Conservation (phyloP, 2,888 invertebrate genomes). For the Heliothis peltigera region DNA sequence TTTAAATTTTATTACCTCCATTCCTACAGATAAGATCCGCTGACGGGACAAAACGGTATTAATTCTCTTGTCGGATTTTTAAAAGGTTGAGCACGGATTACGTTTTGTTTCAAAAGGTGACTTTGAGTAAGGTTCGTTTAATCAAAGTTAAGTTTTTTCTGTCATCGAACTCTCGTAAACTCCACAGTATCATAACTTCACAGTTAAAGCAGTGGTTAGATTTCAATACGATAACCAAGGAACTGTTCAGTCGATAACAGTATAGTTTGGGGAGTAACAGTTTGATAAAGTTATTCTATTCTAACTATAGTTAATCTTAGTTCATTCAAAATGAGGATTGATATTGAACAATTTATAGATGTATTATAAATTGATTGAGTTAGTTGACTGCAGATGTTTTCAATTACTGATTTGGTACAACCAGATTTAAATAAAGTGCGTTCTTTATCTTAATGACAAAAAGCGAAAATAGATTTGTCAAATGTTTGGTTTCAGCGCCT, state of each 20-base stretch:
- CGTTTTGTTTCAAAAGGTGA: conserved; percentile 27
- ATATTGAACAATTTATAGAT: conserved; percentile 31
- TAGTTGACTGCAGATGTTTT: conserved; percentile 27
- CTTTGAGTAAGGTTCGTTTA: conserved; percentile 27
- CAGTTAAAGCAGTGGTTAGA: conserved; percentile 13
- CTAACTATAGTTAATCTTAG: conserved; percentile 17
- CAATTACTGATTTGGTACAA: not conserved
- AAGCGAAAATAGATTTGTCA: too few relatives aligned
- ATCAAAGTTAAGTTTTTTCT: conserved; percentile 38
- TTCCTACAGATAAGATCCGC: conserved; percentile 28
- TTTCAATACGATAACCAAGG: conserved; percentile 13
- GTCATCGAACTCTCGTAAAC: conserved; percentile 18
- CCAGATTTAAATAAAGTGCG: too few relatives aligned
- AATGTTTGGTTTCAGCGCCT: too few relatives aligned
- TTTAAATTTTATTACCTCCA: conserved; percentile 24
- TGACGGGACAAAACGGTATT: conserved; percentile 42
- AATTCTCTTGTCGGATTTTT: conserved; percentile 45
- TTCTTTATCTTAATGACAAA: too few relatives aligned
- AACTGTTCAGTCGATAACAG: conserved; percentile 18
- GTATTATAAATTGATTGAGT: conserved; percentile 34
- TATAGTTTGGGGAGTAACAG: conserved; percentile 2
- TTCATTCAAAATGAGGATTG: conserved; percentile 11
- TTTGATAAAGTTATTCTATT: conserved; percentile 36
- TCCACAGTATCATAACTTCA: not conserved
- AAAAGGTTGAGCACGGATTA: conserved; percentile 26